Evolutionary conservation across 2,797 vertebrate species (phyloP).

Genomic region (Rhodeus uyekii): DNA sequence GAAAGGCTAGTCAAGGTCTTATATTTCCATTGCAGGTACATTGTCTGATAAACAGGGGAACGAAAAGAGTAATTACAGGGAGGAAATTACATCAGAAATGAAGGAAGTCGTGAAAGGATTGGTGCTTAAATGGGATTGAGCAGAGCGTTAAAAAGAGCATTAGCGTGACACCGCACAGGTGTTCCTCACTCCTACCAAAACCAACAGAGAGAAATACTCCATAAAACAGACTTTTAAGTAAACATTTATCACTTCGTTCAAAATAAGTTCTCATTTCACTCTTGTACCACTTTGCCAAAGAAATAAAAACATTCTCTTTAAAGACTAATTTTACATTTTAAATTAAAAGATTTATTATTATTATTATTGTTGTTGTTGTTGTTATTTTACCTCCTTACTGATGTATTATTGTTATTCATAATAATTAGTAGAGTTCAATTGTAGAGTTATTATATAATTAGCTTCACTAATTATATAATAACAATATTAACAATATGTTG

Average conservation of each 20-base stretch:
- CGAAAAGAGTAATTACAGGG: conserved; percentile 81
- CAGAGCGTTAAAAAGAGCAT: conserved; percentile 83
- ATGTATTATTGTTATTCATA: no score
- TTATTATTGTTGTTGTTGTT: no score
- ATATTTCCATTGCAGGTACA: conserved; percentile 83
- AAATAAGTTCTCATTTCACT: conserved; percentile 27
- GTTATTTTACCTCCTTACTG: no score
- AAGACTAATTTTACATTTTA: no score
- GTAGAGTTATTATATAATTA: no score
- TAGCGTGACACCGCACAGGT: conserved; percentile 77
- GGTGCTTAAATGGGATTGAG: conserved; percentile 83
- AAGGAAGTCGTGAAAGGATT: conserved; percentile 83
- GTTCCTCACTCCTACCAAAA: conserved; percentile 74
- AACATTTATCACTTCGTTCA: conserved; percentile 19
- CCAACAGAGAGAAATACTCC: conserved; percentile 56
- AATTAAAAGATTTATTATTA: no score
- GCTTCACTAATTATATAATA: no score
- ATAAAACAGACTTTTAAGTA: conserved; percentile 29
- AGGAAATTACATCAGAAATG: conserved; percentile 85
- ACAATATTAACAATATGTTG: no score
- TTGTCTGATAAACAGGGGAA: conserved; percentile 78
- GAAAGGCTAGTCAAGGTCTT: conserved; percentile 82
- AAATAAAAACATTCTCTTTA: not conserved
- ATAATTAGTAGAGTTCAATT: no score
- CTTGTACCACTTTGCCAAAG: conserved; percentile 65